Percentiles rank a stretch among this genome's conserved stretches.
These are phyloP conservation scores for Oreochromis grahami DNA, from an alignment of 2,797 vertebrate species.

Conservation along the genomic window DNA sequence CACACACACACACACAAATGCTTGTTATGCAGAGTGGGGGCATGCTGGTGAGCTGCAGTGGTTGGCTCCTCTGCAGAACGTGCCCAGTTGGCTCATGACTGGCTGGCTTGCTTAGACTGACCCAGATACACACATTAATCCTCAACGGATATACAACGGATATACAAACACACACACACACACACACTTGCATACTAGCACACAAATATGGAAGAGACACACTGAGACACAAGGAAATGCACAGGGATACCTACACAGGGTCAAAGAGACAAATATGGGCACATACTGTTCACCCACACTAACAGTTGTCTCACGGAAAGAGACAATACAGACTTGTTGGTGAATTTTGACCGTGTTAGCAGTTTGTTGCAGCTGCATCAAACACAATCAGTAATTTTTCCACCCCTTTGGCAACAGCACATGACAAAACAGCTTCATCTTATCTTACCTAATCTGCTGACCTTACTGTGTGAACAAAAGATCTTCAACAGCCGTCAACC, in stretches of 20 bases:
- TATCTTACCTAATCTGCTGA: neutral
- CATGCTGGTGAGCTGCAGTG: slow-evolving; percentile 36
- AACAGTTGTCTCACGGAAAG: neutral
- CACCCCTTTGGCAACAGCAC: neutral
- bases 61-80: slow-evolving; percentile 49
- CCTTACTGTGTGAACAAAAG: neutral
- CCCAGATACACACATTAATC: slow-evolving; percentile 75
- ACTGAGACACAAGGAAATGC: neutral
- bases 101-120: slow-evolving; percentile 57
- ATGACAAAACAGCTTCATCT: neutral
- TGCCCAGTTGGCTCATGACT: slow-evolving; percentile 52
- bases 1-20: neutral
- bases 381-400: neutral
- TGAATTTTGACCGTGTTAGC: neutral
- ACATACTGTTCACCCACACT: neutral
- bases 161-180: neutral
- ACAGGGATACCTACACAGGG: neutral
- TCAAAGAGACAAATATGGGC: neutral
- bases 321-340: neutral
- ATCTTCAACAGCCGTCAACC: neutral
- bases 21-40: slow-evolving; percentile 35
- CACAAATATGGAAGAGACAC: neutral
- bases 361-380: neutral
- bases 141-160: slow-evolving; percentile 24
- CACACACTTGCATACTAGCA: neutral